Evolutionary conservation across 2,113 vertebrate genomes (phyloP).

Genomic region (Otus sunia): DNA sequence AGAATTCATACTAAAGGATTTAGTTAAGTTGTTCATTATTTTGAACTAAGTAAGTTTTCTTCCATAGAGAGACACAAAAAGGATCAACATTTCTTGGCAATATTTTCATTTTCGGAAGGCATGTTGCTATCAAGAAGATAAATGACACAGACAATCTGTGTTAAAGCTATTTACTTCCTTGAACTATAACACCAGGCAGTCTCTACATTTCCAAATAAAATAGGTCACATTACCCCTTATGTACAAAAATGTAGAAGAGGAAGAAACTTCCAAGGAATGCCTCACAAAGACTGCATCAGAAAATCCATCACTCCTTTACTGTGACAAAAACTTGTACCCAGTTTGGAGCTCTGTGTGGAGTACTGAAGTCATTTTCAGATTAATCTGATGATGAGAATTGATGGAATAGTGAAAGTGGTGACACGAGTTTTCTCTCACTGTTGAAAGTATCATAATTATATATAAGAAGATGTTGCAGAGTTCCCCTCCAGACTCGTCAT

Average conservation of each 20-base stretch:
- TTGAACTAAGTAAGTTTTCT: not conserved
- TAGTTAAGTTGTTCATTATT: not conserved
- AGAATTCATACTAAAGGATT: not conserved
- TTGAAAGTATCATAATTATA: not conserved
- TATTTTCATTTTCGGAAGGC: not conserved
- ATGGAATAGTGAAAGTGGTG: not conserved
- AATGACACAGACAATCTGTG: not conserved
- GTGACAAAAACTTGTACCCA: not conserved
- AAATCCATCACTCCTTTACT: not conserved
- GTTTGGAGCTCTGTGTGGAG: not conserved
- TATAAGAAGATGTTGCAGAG: not conserved
- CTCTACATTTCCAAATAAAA: not conserved
- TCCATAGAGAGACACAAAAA: not conserved
- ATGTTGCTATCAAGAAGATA: not conserved
- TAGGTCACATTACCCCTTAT: not conserved
- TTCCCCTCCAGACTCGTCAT: not conserved
- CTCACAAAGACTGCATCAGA: not conserved
- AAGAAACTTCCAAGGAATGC: not conserved
- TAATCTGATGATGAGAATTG: not conserved
- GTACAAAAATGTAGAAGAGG: not conserved
- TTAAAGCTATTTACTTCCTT: not conserved
- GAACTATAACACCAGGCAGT: not conserved
- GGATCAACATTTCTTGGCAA: not conserved
- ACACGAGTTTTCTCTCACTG: not conserved
- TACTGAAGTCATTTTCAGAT: not conserved